Base-by-base conservation (phyloP, 2,113 vertebrate genomes). In the Atherinomorus stipes region DNA sequence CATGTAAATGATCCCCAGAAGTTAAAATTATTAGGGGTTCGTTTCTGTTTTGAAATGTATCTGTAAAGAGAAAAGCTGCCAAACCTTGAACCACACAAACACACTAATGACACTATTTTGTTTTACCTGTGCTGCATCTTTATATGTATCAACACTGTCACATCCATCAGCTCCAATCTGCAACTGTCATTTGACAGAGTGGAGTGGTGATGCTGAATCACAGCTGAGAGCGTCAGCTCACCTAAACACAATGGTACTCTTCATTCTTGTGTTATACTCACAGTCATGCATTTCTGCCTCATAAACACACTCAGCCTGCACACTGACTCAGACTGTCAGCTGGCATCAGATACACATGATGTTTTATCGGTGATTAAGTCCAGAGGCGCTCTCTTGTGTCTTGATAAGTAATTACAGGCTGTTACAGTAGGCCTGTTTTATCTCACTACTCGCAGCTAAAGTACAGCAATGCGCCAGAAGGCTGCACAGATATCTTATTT, bases 351-450 rank as follows among this genome's bases (percentile, higher is more conserved):
- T 47, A n/a, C 44, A 47, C 44, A n/a, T 34, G 31, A n/a, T n/a
- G 18, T 56, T 61, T 56, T n/a, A 40, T 47, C 7, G 63, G 12
- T 40, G 37, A 61, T 58, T 5, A 56, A 65, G 64, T 38, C 71
- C 51, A 52, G 52, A 62, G 69, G 49, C 66, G 76, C 84, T 49
- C 84, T 74, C 84, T 85, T 56, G 73, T 85, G 78, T 78, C 65
- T 40, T 13, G 1, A 51, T 23, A 22, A 28, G 74, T 78, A 54
- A 81, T 69, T 80, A 71, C 80, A 86, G 18, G 2, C 16, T 38
- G 2, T 34, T 64, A 8, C 42, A 59, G 8, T 18, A 7, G 25
- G 12, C 18, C 2, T n/a, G 40, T 66, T 52, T 3, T 25, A 12
- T 22, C 18, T 2, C 25, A 62, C 23, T 19, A 4, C 56, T 61